A percentile compares a stretch with the other conserved stretches of the same genome.
phyloP scores from a whole-genome alignment of 2,797 vertebrate species.

The Etheostoma perlongum region DNA sequence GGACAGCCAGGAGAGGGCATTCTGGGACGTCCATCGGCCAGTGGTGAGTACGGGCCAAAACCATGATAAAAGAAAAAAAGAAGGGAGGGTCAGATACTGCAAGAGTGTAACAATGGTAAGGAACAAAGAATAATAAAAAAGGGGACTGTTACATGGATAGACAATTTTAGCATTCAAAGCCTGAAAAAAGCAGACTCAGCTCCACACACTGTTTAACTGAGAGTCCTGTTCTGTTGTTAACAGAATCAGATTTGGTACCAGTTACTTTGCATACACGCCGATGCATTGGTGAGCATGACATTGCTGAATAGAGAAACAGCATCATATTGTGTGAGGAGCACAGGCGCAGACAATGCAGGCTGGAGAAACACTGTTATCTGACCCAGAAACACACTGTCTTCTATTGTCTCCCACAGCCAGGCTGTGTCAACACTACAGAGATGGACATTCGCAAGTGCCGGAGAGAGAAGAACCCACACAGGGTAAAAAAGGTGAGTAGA shows the following conservation, averaged over 20 bases:
- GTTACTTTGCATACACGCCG: conserved; percentile 49
- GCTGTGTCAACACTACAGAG: conserved; percentile 98
- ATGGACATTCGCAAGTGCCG: conserved; percentile 98
- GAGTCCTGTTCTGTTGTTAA: conserved; percentile 24
- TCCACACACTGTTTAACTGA: conserved; percentile 8
- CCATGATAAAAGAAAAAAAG: background rate
- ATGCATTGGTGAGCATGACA: conserved; percentile 29
- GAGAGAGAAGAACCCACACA: conserved; percentile 96
- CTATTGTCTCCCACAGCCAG: conserved; percentile 87
- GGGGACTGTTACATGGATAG: background rate
- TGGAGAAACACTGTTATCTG: conserved; percentile 59
- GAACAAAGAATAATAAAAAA: background rate
- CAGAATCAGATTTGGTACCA: conserved; percentile 52
- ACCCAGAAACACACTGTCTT: conserved; percentile 53
- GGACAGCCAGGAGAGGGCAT: conserved; percentile 97
- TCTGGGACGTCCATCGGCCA: conserved; percentile 97
- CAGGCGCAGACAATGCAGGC: conserved; percentile 34
- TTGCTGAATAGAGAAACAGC: conserved; percentile 39
- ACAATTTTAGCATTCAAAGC: conserved; percentile 22
- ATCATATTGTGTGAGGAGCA: conserved; percentile 39
- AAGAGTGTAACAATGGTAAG: conserved; percentile 19
- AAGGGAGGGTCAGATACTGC: conserved; percentile 6
- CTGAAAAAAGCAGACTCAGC: conserved; percentile 32
- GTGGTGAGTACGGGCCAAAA: conserved; percentile 86
- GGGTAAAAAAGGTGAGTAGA: conserved; percentile 92